Conservation (phyloP, 2,888 invertebrate species). For the Smittia aterrima region DNA sequence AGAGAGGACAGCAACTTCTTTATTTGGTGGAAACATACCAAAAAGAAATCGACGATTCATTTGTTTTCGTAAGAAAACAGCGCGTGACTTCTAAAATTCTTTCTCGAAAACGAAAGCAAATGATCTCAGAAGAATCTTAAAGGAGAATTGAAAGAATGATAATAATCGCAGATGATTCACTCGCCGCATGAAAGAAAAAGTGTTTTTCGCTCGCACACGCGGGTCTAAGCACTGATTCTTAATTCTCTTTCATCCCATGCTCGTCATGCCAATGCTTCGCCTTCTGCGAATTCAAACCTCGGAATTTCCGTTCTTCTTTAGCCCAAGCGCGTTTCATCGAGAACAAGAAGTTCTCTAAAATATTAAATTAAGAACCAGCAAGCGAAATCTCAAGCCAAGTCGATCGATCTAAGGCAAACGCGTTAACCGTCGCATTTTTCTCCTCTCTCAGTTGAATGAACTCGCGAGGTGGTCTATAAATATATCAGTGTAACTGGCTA, state of each 20-base stretch:
- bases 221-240: background rate
- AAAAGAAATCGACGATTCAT: too few relatives aligned
- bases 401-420: too few relatives aligned
- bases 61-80: too few relatives aligned
- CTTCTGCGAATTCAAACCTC: background rate
- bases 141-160: background rate
- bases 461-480: conserved; percentile 33
- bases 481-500: conserved; percentile 22
- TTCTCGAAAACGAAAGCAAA: background rate
- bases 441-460: conserved; percentile 29
- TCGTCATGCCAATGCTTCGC: background rate
- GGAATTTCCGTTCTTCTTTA: conserved; percentile 32
- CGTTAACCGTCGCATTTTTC: too few relatives aligned
- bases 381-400: too few relatives aligned
- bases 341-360: background rate
- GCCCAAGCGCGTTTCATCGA: background rate
- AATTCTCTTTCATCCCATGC: background rate
- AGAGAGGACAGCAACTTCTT: too few relatives aligned
- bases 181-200: conserved; percentile 16
- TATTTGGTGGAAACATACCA: too few relatives aligned
- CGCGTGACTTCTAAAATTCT: background rate
- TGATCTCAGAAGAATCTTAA: conserved; percentile 5
- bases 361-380: too few relatives aligned
- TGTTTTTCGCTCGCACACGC: background rate
- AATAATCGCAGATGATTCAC: background rate